Conservation (phyloP, 2,113 vertebrate species). For the Laticauda colubrina region DNA sequence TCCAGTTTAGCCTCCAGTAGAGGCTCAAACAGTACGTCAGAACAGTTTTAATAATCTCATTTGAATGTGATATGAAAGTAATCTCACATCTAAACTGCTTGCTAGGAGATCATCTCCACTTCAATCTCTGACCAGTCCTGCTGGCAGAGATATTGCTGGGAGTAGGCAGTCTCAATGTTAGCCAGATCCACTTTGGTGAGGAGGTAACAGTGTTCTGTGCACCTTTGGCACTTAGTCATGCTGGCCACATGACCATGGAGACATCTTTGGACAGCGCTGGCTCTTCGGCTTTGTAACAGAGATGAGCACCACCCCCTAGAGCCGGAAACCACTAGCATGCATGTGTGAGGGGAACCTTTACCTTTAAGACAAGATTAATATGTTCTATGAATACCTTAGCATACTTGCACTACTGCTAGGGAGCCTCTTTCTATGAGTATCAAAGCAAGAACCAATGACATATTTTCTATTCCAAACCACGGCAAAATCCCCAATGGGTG, state of each 20-base stretch:
- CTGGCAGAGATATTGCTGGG: background rate
- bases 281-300: no score
- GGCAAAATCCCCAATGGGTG: background rate
- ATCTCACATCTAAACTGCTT: background rate
- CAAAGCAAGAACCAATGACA: background rate
- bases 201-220: no score
- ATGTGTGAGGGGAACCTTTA: no score
- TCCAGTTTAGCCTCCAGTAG: background rate
- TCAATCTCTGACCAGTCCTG: background rate
- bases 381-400: background rate
- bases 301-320: no score
- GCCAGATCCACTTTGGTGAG: background rate
- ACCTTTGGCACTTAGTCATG: no score
- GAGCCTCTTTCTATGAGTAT: background rate
- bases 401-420: background rate
- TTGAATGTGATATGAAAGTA: background rate
- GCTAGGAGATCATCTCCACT: background rate
- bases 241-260: no score
- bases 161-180: background rate
- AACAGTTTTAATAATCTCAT: background rate
- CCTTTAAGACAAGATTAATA: background rate
- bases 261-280: no score
- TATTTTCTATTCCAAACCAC: background rate
- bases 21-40: background rate
- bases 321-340: no score